Conservation (phyloP, 2,113 vertebrate genomes). For the Microtus richardsoni region DNA sequence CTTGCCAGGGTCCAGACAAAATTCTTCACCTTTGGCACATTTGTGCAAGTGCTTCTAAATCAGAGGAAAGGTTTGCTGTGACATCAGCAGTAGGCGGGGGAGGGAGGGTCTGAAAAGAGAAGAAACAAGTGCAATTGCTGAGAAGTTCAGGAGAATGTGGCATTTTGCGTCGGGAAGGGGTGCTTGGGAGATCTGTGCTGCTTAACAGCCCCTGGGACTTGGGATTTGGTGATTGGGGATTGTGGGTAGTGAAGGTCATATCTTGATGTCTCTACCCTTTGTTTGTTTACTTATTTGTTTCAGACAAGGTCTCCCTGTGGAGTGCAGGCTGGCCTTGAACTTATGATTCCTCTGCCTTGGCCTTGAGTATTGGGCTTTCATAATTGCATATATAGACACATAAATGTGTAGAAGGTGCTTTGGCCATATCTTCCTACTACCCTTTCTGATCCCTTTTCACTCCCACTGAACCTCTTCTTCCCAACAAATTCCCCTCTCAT, state of each 20-base stretch:
- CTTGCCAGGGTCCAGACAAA: neutral
- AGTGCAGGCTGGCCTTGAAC: neutral
- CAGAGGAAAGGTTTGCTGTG: neutral
- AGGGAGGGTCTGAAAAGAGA: neutral
- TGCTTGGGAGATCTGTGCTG: accelerated
- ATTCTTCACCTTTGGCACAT: neutral
- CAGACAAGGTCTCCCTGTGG: neutral
- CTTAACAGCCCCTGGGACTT: neutral
- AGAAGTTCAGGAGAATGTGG: accelerated
- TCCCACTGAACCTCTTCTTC: neutral
- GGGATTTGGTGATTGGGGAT: neutral
- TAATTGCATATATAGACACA: too few relatives aligned
- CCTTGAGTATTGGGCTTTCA: neutral
- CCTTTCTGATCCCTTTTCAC: neutral
- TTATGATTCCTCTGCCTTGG: neutral
- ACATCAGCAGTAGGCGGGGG: neutral
- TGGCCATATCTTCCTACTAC: neutral
- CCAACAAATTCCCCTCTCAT: neutral
- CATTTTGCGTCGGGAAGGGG: accelerated
- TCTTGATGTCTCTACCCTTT: neutral
- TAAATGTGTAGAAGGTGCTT: neutral
- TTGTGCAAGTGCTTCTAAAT: neutral
- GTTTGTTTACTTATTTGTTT: neutral
- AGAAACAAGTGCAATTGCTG: neutral
- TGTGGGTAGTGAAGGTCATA: neutral